Evolutionary conservation across 2,888 invertebrate genomes (phyloP), one percentile per base, ranked within the genome.

Genomic region (Acanthosepion esculentum): DNA sequence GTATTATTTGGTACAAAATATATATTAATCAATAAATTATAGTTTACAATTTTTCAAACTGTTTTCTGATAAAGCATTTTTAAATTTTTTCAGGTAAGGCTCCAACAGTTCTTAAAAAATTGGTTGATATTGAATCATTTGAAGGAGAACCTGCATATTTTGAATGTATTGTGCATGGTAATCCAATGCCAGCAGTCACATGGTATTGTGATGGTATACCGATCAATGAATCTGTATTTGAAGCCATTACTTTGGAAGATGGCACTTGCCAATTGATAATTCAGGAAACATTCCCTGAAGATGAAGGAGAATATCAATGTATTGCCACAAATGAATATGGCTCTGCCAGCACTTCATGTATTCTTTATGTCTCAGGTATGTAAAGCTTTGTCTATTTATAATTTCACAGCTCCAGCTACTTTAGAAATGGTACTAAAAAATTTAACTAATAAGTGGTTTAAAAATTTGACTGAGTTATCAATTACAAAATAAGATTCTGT

Each of bases 291-390:
- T 99, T 99, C 97, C 99, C 99, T 41, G 98, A 98, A 96, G 99
- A 99, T 97, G 99, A 99, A 20, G 99, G 99, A 41, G 99, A 99
- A 4, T 99, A 99, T 97, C 99, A 99, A 18, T 99, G 99, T 96
- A 98, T 99, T 97, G 99, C 99, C 0, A 98, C 98, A 94, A 99
- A 99, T 97, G 98, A 98, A 97, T 98, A 99, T 50, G 99, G 99
- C 23, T 99, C 99, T 98, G 99, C 99, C 29, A 99, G 99, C 18
- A 99, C 99, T 29, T 96, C 97, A 91, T 97, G 97, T 94, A 96
- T 96, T 91, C 96, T 97, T 92, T 95, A 96, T 91, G 95, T 97
- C n/a, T 96, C 95, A 96, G 97, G 97, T 97, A 7, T 64, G 64
- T 92, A 53, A 29, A 23, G 55, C 50, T 92, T 91, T 55, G 50